Evolutionary conservation across 2,797 vertebrate species (phyloP).

Genomic region (Capromys pilorides): DNA sequence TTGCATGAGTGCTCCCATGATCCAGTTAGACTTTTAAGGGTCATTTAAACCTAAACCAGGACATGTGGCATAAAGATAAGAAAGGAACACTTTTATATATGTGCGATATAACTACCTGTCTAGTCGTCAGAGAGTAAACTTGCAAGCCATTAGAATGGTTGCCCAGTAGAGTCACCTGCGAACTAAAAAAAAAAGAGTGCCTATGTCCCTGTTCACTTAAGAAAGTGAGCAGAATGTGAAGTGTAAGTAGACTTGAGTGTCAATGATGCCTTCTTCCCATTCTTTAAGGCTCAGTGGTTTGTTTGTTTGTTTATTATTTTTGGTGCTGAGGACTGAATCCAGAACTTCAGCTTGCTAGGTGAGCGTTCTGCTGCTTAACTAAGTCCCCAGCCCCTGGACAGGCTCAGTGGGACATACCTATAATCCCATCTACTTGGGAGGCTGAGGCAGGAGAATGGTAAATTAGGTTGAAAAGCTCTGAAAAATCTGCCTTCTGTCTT

Average conservation of each 20-base stretch:
- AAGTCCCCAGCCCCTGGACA: too few species aligned
- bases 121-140: not conserved
- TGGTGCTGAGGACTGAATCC: too few species aligned
- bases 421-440: too few species aligned
- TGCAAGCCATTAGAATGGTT: not conserved
- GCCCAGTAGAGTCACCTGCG: not conserved
- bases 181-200: not conserved
- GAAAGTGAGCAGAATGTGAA: constrained; percentile 23
- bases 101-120: not conserved
- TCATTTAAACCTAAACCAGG: not conserved
- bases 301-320: too few species aligned
- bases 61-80: not conserved
- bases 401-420: too few species aligned
- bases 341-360: too few species aligned
- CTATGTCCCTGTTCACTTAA: not conserved
- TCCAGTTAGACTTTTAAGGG: not conserved
- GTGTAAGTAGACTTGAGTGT: not conserved
- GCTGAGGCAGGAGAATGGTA: not conserved
- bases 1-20: not conserved
- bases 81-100: not conserved
- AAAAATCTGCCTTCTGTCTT: constrained; percentile 13
- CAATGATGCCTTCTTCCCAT: not conserved
- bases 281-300: not conserved
- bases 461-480: not conserved
- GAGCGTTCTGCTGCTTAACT: too few species aligned